Conservation (phyloP, 2,113 vertebrate genomes). For the Antidorcas marsupialis region DNA sequence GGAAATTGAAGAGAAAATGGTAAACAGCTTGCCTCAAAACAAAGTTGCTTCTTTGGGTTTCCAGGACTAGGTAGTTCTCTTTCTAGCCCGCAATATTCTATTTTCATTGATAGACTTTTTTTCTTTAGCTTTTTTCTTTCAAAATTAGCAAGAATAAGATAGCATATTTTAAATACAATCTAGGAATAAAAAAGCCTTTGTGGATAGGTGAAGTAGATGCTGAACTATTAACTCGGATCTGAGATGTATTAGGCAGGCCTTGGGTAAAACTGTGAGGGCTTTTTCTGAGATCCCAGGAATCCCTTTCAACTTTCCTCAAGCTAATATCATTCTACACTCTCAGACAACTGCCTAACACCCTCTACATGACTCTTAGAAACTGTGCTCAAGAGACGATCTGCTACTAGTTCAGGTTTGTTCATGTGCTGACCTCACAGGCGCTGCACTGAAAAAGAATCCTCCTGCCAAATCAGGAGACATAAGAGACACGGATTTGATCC, state of each 20-base stretch:
- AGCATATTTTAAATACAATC: background rate
- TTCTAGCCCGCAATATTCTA: background rate
- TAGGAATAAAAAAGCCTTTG: background rate
- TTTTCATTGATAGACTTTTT: background rate
- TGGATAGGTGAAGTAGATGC: background rate
- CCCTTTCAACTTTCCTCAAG: background rate
- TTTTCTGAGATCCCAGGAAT: background rate
- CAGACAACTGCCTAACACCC: background rate
- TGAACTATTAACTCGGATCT: background rate
- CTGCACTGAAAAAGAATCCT: background rate
- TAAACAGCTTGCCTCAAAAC: background rate
- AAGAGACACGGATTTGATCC: rapidly evolving
- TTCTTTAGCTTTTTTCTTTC: background rate
- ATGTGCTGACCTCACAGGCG: background rate
- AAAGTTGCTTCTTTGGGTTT: background rate
- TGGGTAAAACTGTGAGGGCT: background rate
- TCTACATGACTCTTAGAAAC: background rate
- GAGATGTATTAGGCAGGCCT: background rate
- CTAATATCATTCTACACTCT: too few species aligned
- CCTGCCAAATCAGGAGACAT: background rate
- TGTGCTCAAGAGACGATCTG: background rate
- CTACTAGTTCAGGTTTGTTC: background rate
- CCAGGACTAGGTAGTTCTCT: background rate
- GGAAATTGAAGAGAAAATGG: background rate
- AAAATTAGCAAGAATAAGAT: background rate